A percentile compares a stretch with the other conserved stretches of the same genome.
Conservation (phyloP, 64 coral and sea anemone species). For the Anthopleura sola region DNA sequence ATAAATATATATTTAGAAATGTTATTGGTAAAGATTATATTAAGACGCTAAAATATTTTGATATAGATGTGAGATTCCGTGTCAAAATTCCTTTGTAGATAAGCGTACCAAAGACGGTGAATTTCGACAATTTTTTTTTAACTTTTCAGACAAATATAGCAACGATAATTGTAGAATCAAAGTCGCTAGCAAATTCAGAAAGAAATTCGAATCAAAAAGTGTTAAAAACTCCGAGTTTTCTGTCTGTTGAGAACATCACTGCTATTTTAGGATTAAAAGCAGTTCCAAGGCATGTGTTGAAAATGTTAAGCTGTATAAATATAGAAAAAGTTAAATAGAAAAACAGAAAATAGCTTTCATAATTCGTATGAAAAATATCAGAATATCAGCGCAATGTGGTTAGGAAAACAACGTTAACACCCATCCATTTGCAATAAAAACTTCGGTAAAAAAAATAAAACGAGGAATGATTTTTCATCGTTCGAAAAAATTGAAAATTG, state of each 20-base stretch:
- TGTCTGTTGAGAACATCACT: background rate
- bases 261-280: background rate
- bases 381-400: background rate
- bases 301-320: background rate
- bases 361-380: background rate
- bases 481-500: no score
- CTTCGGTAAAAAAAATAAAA: no score
- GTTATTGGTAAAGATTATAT: background rate
- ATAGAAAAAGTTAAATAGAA: background rate
- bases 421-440: background rate
- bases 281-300: background rate
- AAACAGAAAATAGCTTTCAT: background rate
- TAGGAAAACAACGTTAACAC: background rate
- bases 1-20: conserved; percentile 3
- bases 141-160: background rate
- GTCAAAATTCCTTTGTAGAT: background rate
- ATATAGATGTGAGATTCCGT: background rate
- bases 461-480: no score
- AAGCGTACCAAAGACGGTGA: background rate
- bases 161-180: background rate
- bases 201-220: background rate
- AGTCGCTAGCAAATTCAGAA: background rate
- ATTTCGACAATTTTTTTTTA: background rate
- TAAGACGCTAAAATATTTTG: background rate
- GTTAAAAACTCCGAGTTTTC: background rate